phyloP scores from a whole-genome alignment of 2,888 invertebrate genomes.

The Cryptophagus acutangulus region DNA sequence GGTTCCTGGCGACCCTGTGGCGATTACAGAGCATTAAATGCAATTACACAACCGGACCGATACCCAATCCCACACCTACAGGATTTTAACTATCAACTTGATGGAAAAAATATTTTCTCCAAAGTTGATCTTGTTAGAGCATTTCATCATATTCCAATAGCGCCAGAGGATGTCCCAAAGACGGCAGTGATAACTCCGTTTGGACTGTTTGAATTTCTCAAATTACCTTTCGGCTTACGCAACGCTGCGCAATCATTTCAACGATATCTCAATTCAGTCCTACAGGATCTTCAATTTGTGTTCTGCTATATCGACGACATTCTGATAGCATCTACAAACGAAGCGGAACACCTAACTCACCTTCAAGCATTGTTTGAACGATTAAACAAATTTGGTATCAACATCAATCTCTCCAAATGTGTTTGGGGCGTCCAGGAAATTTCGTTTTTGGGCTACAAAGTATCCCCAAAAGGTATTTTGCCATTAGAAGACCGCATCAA shows the following conservation, averaged over 20 bases:
- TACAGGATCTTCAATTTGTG: no score
- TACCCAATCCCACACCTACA: slow-evolving; percentile 25
- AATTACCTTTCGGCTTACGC: slow-evolving; percentile 33
- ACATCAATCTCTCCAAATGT: slow-evolving; percentile 34
- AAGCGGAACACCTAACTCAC: no score
- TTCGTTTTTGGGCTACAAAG: slow-evolving; percentile 21
- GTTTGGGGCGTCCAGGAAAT: slow-evolving; percentile 26
- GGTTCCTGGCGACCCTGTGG: no score
- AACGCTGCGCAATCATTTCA: no score
- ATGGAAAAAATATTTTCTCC: slow-evolving; percentile 14
- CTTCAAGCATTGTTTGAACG: no score
- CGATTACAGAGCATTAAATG: no score
- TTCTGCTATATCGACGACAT: no score
- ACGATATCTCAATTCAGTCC: no score
- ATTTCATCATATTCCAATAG: slow-evolving; percentile 40
- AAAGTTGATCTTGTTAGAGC: slow-evolving; percentile 25
- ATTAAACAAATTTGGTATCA: no score
- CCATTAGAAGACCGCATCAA: slow-evolving; percentile 20
- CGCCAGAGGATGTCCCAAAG: slow-evolving; percentile 35
- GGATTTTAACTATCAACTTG: slow-evolving; percentile 20
- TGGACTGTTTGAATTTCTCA: slow-evolving; percentile 37
- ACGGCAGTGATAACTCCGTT: slow-evolving; percentile 41
- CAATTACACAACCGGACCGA: no score
- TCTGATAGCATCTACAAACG: no score
- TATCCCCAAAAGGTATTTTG: slow-evolving; percentile 29